Conservation (phyloP, 2,888 invertebrate genomes). For the Fabriciana adippe region DNA sequence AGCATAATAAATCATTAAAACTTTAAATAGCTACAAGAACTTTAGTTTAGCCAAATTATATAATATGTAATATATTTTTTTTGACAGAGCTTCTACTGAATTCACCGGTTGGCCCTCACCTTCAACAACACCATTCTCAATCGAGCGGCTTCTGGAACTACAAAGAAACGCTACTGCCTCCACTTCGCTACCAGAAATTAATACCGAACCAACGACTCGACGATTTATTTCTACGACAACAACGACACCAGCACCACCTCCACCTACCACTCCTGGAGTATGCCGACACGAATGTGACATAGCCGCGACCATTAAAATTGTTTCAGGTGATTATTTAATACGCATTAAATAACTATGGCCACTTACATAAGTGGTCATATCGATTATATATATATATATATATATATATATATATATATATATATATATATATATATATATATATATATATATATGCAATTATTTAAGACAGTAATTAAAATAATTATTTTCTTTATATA, state of each 20-base stretch:
- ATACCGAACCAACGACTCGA: conserved; percentile 76
- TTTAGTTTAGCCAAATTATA: not conserved
- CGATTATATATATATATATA: too few relatives aligned
- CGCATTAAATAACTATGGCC: too few relatives aligned
- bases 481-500: not conserved
- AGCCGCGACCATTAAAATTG: conserved; percentile 92
- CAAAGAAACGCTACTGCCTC: conserved; percentile 83
- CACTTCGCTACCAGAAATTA: conserved; percentile 71
- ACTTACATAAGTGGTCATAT: too few relatives aligned
- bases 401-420: too few relatives aligned
- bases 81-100: conserved; percentile 89
- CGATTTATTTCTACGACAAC: conserved; percentile 83
- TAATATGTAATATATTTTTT: conserved; percentile 3
- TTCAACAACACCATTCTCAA: conserved; percentile 92
- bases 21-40: not conserved
- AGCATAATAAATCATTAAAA: not conserved
- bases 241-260: conserved; percentile 87
- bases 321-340: conserved; percentile 80
- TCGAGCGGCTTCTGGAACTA: conserved; percentile 89
- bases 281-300: conserved; percentile 91
- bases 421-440: too few relatives aligned
- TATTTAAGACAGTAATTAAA: not conserved
- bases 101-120: conserved; percentile 96
- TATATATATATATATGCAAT: too few relatives aligned
- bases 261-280: conserved; percentile 90